These are phyloP conservation scores for Mallotus villosus DNA, from an alignment of 2,797 vertebrate species.

Conservation along the genomic window DNA sequence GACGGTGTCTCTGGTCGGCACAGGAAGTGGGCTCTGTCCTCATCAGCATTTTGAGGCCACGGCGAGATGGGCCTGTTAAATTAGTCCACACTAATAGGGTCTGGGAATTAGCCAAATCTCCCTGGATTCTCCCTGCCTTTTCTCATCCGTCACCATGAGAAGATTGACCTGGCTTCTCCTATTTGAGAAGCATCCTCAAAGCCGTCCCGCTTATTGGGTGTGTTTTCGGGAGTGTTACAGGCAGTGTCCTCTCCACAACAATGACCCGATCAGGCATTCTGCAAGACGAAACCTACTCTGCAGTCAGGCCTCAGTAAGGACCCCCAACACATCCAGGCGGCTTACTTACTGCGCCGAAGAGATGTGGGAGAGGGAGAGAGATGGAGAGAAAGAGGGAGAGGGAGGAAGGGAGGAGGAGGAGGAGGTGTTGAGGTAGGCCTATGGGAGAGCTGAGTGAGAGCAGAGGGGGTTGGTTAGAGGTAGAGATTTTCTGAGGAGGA, in stretches of 20 bases:
- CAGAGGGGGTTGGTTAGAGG: background rate
- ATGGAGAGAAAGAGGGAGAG: background rate
- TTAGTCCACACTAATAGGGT: conserved; percentile 80
- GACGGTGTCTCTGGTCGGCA: conserved; percentile 25
- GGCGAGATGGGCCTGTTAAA: conserved; percentile 75
- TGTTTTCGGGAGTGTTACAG: background rate
- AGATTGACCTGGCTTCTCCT: conserved; percentile 58
- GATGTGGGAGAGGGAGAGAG: background rate
- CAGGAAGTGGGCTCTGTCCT: conserved; percentile 36
- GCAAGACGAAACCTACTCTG: conserved; percentile 4
- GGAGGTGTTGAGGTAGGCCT: background rate
- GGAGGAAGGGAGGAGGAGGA: no score
- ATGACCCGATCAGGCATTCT: conserved; percentile 14
- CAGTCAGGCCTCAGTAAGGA: conserved; percentile 17
- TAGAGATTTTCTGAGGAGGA: conserved; percentile 8
- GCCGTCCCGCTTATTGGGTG: background rate
- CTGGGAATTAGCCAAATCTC: conserved; percentile 72
- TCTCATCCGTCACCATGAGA: conserved; percentile 50
- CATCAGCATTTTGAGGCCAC: conserved; percentile 71
- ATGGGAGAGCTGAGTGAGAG: background rate
- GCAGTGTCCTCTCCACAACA: background rate
- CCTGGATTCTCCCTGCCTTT: conserved; percentile 63
- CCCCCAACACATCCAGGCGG: conserved; percentile 17
- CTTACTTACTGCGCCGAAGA: conserved; percentile 7
- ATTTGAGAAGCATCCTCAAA: conserved; percentile 3